Evolutionary conservation across 2,797 vertebrate genomes (phyloP), one percentile per base, ranked within the genome.

Genomic region (Dendrocincla fuliginosa): DNA sequence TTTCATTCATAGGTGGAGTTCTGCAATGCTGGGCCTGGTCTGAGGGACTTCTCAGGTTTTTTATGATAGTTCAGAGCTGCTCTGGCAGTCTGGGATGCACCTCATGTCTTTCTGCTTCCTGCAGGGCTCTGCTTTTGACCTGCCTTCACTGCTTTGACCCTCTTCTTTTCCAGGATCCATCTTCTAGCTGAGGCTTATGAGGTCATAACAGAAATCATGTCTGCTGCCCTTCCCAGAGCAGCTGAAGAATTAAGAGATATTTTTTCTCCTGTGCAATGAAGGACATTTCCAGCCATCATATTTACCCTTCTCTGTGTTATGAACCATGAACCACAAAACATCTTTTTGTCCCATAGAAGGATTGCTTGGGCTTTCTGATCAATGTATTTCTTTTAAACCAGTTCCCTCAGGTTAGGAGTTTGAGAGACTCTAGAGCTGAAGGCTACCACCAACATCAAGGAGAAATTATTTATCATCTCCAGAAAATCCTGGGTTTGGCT

Each of bases 401-500:
- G 1, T 83, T 90, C 25, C 41, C 17, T 60, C 33, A 71, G 11
- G 10, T 73, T 74, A 64, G 37, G 52, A 47, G 46, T 83, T 56
- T 50, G 25, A 77, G 42, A 65, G 14, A 33, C 39, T 16, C 13
- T 77, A 35, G 57, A 80, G n/a, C 56, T 83, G 73, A 87, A 89
- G n/a, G 64, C 35, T 87, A 57, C 35, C 14, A 52, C 30, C 33
- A 85, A 28, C 82, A 78, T 68, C 61, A 89, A 78, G 73, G 46
- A 55, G 46, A 57, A 96, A 81, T 88, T 61, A 60, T 92, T 85
- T 44, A 35, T 67, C 33, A 35, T 63, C n/a, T 91, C 37, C 50
- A 85, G 53, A 68, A 89, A 89, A 89, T 28, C 46, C 64, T 61
- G 82, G 17, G 14, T 50, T 95, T 95, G 60, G 60, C 79, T 91